Conservation (phyloP, 1,140 invertebrate genomes). For the Cyphomyrmex costatus region DNA sequence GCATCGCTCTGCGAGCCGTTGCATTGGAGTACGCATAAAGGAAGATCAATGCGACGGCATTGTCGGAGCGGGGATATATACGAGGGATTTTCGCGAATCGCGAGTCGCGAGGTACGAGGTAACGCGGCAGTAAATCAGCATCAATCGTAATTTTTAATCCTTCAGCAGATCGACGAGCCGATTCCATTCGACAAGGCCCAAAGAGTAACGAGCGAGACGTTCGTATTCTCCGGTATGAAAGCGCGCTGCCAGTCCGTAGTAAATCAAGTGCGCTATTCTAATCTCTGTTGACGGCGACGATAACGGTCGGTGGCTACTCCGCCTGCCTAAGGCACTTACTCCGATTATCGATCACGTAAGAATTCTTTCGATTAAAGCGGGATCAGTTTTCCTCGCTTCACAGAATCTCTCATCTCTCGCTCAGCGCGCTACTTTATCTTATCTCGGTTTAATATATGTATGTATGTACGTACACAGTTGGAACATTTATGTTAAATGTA, state of each 20-base stretch:
- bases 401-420: background rate
- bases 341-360: constrained; percentile 37
- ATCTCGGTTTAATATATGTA: background rate
- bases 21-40: constrained; percentile 69
- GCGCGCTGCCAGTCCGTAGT: constrained; percentile 72
- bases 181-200: constrained; percentile 65
- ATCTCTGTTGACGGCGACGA: constrained; percentile 77
- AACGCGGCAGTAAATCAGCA: constrained; percentile 77
- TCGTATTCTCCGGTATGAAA: constrained; percentile 75
- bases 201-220: constrained; percentile 76
- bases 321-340: constrained; percentile 22
- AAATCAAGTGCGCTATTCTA: constrained; percentile 79
- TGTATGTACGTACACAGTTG: background rate
- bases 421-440: background rate
- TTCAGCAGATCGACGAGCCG: constrained; percentile 74
- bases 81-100: constrained; percentile 72
- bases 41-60: constrained; percentile 75
- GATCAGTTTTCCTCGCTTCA: constrained; percentile 30
- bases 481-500: no score
- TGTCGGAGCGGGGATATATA: constrained; percentile 62
- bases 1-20: constrained; percentile 64
- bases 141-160: constrained; percentile 83
- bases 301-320: constrained; percentile 66
- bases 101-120: constrained; percentile 52
- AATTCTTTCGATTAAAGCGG: background rate